A percentile compares a stretch with the other conserved stretches of the same genome.
phyloP scores from a whole-genome alignment of 2,113 vertebrate species.

The Psilopsiagon aurifrons region DNA sequence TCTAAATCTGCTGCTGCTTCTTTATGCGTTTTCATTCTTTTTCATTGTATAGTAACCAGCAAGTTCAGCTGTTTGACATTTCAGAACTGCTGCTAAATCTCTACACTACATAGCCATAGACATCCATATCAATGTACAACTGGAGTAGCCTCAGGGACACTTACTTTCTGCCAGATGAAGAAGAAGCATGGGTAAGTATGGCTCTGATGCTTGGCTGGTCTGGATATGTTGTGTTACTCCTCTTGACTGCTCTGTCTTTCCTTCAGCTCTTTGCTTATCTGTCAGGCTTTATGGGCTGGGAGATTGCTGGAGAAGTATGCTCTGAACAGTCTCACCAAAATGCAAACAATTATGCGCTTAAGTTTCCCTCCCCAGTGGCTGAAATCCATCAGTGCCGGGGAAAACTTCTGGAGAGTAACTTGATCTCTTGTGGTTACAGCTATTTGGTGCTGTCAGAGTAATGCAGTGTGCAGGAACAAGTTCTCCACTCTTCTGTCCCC shows the following conservation, averaged over 20 bases:
- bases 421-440: neutral
- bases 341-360: neutral
- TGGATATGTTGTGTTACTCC: neutral
- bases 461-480: neutral
- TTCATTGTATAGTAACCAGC: neutral
- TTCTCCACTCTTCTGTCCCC: neutral
- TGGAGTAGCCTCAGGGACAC: neutral
- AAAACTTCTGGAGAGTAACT: neutral
- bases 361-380: neutral
- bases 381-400: neutral
- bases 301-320: neutral
- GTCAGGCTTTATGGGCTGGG: neutral
- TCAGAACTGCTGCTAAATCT: neutral
- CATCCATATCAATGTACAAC: neutral
- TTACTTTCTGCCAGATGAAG: neutral
- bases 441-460: neutral
- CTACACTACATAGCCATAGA: neutral
- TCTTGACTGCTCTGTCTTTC: neutral
- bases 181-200: neutral
- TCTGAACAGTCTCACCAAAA: neutral
- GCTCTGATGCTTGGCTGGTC: neutral
- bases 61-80: neutral
- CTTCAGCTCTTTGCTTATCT: neutral
- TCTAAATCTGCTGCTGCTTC: neutral
- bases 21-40: constrained; percentile 11